These are phyloP conservation scores for Periophthalmodon schlosseri DNA, from an alignment of 2,113 vertebrate species.

Conservation along the genomic window DNA sequence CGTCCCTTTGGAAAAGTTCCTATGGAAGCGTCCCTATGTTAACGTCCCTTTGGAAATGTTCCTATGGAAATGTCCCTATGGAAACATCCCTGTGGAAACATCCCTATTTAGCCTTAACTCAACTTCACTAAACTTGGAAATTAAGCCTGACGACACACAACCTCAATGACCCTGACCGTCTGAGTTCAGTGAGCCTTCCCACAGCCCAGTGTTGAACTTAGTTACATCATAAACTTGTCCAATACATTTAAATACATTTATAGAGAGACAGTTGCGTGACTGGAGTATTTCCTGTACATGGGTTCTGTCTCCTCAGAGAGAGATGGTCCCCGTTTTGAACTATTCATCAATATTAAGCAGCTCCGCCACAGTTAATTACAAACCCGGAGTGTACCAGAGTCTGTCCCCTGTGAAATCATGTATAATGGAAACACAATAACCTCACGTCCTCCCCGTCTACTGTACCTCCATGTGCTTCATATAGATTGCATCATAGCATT, in stretches of 20 bases:
- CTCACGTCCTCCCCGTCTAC: conserved; percentile 5
- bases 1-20: too few relatives aligned
- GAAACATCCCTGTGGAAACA: too few relatives aligned
- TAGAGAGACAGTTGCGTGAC: conserved; percentile 7
- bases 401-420: conserved; percentile 12
- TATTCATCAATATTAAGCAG: conserved; percentile 29
- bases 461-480: neutral
- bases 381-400: neutral
- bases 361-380: conserved; percentile 21
- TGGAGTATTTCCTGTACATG: conserved; percentile 25
- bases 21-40: too few relatives aligned
- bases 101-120: too few relatives aligned
- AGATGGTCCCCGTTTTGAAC: conserved; percentile 25
- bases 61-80: too few relatives aligned
- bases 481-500: too few relatives aligned
- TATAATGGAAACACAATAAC: conserved; percentile 11
- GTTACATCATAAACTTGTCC: neutral
- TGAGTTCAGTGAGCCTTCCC: too few relatives aligned
- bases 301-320: conserved; percentile 32
- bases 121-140: too few relatives aligned
- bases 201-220: too few relatives aligned
- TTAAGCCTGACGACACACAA: too few relatives aligned
- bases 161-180: too few relatives aligned
- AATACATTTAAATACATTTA: neutral
- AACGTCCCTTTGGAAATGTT: too few relatives aligned